Evolutionary conservation across 2,888 invertebrate species (phyloP).

Genomic region (Chaetogeoica ovagalla): DNA sequence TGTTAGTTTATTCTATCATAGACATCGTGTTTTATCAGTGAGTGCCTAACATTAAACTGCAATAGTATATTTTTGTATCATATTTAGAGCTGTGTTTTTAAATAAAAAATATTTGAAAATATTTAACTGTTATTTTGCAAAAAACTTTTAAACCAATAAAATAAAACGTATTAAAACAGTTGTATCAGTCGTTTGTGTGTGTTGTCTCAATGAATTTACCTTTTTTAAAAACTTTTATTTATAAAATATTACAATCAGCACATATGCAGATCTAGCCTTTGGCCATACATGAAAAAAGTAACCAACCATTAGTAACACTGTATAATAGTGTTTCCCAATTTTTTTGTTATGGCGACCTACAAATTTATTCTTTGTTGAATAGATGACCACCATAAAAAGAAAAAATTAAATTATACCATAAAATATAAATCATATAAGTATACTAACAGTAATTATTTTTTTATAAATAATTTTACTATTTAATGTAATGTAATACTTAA

Average conservation of each 20-base stretch:
- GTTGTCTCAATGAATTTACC: no score
- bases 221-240: no score
- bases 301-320: not conserved
- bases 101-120: not conserved
- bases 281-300: not conserved
- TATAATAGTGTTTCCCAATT: no score
- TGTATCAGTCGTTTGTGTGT: not conserved
- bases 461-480: no score
- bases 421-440: no score
- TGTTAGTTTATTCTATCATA: conserved; percentile 76
- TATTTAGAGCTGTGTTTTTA: not conserved
- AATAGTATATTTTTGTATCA: not conserved
- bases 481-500: no score
- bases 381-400: no score
- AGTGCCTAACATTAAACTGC: conserved; percentile 58
- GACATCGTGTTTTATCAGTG: conserved; percentile 71
- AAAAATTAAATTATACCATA: no score
- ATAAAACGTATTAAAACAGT: not conserved
- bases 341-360: no score
- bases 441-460: no score
- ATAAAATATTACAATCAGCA: not conserved
- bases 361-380: no score
- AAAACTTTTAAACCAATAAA: not conserved
- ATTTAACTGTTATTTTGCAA: no score
- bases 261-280: not conserved